Percentiles rank a stretch among this genome's conserved stretches.
Evolutionary conservation across 1,140 invertebrate genomes (phyloP).

Genomic region (Octopus sinensis): DNA sequence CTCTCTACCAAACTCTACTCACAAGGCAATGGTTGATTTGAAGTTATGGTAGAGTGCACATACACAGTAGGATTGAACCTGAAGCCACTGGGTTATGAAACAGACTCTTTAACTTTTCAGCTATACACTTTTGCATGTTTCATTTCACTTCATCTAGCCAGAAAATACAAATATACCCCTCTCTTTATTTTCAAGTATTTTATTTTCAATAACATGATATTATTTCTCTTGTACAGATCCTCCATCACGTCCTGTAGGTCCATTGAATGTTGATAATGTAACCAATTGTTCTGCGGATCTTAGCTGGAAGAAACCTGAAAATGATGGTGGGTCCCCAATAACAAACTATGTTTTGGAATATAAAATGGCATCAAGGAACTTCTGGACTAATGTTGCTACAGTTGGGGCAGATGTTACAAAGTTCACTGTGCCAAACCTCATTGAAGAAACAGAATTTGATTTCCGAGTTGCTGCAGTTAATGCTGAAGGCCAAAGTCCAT

Average conservation of each 20-base stretch:
- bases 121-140: no score
- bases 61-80: no score
- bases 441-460: constrained; percentile 85
- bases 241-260: constrained; percentile 34
- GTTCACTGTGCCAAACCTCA: constrained; percentile 88
- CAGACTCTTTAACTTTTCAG: no score
- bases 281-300: constrained; percentile 38
- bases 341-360: constrained; percentile 48
- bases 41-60: no score
- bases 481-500: constrained; percentile 86
- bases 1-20: no score
- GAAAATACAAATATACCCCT: no score
- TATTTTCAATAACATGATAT: constrained; percentile 31
- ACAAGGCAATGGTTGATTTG: no score
- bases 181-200: no score
- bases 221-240: constrained; percentile 66
- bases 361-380: constrained; percentile 42
- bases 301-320: constrained; percentile 79
- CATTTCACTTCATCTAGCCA: no score
- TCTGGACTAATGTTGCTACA: constrained; percentile 36
- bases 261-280: constrained; percentile 33
- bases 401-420: constrained; percentile 34
- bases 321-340: constrained; percentile 89
- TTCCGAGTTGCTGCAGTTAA: constrained; percentile 95
- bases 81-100: no score